Conservation (phyloP, 2,888 invertebrate species). For the Arctia plantaginis region DNA sequence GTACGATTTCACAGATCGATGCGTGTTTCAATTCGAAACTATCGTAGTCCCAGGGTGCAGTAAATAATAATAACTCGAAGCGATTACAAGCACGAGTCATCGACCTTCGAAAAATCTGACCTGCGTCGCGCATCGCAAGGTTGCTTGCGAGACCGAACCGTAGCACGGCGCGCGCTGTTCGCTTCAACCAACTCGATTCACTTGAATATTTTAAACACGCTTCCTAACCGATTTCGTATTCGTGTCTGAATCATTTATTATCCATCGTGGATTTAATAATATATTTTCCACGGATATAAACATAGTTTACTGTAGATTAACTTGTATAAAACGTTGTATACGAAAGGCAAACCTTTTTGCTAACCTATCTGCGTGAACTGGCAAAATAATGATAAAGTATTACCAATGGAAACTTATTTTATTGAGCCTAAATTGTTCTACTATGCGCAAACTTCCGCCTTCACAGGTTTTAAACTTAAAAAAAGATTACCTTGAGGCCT, state of each 20-base stretch:
- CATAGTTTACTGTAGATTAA: neutral
- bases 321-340: neutral
- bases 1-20: slow-evolving; percentile 56
- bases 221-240: slow-evolving; percentile 18
- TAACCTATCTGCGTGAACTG: neutral
- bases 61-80: slow-evolving; percentile 80
- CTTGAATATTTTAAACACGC: slow-evolving; percentile 44
- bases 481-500: neutral
- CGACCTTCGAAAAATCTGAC: slow-evolving; percentile 86
- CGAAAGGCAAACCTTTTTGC: neutral
- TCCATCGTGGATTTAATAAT: slow-evolving; percentile 11
- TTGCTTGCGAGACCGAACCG: slow-evolving; percentile 62
- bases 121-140: slow-evolving; percentile 81
- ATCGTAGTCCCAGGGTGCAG: slow-evolving; percentile 61
- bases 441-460: neutral
- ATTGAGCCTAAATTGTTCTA: neutral
- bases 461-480: neutral
- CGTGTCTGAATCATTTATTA: slow-evolving; percentile 25
- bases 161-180: slow-evolving; percentile 33
- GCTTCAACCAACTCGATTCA: slow-evolving; percentile 40
- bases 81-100: slow-evolving; percentile 81
- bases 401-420: neutral
- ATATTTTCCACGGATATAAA: neutral
- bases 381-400: neutral
- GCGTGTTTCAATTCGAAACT: slow-evolving; percentile 49